Evolutionary conservation across 2,113 vertebrate species (phyloP).

Genomic region (Ciconia maguari): DNA sequence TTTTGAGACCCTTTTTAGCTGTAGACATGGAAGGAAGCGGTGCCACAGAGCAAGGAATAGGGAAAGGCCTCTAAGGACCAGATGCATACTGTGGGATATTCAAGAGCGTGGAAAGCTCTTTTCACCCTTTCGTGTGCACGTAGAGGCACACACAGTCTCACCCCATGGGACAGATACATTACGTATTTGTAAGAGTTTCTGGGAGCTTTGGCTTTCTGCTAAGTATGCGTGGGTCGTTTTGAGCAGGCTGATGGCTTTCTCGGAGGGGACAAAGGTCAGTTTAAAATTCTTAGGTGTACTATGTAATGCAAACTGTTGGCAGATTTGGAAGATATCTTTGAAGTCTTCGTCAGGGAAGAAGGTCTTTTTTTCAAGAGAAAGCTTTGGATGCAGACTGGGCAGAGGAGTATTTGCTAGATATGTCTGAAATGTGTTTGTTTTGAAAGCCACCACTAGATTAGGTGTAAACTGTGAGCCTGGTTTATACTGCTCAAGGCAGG

Average conservation of each 20-base stretch:
- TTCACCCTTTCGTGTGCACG: accelerated
- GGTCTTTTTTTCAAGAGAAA: not conserved
- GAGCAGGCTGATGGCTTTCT: not conserved
- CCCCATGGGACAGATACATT: not conserved
- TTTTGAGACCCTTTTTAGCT: not conserved
- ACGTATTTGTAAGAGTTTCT: not conserved
- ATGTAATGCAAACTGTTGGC: not conserved
- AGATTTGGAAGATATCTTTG: not conserved
- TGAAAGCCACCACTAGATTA: not conserved
- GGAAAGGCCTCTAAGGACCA: not conserved
- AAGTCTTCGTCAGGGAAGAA: not conserved
- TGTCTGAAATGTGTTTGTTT: constrained; percentile 8
- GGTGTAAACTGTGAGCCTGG: not conserved
- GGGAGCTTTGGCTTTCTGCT: not conserved
- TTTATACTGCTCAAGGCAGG: not conserved
- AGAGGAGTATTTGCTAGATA: not conserved
- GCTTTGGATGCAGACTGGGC: not conserved
- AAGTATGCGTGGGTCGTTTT: not conserved
- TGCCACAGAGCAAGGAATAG: not conserved
- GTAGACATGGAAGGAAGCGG: not conserved
- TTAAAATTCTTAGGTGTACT: constrained; percentile 21
- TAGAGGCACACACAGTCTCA: not conserved
- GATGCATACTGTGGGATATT: not conserved
- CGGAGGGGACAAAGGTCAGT: not conserved
- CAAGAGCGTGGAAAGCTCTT: not conserved